A percentile compares a stretch with the other conserved stretches of the same genome.
Conservation (phyloP, 2,888 invertebrate species). For the Drosophila subsilvestris region DNA sequence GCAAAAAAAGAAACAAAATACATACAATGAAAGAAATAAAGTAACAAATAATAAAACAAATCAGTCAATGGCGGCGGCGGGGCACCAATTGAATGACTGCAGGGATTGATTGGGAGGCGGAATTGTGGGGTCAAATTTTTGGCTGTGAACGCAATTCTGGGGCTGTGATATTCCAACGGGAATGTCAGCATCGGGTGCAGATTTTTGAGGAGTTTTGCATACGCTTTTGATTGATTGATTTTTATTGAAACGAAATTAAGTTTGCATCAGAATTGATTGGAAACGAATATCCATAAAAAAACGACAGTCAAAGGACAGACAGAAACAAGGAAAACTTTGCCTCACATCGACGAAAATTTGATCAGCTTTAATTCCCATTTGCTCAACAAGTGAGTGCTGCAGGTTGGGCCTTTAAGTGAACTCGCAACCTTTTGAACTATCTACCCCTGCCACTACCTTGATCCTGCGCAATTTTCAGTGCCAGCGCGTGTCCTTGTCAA, state of each 20-base stretch:
- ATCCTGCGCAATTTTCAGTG: conserved; percentile 44
- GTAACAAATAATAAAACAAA: conserved; percentile 23
- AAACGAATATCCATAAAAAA: background rate
- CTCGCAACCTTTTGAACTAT: conserved; percentile 39
- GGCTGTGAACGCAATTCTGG: background rate
- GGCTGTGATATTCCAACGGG: too few species aligned
- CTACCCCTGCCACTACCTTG: conserved; percentile 45
- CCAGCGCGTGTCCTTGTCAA: conserved; percentile 60
- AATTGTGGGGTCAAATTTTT: conserved; percentile 32
- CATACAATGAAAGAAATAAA: conserved; percentile 31
- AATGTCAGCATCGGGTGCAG: background rate
- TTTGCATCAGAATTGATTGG: conserved; percentile 34
- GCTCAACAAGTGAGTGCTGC: conserved; percentile 31
- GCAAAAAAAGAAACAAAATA: conserved; percentile 31
- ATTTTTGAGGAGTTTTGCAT: conserved; percentile 23
- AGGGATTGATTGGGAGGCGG: conserved; percentile 59
- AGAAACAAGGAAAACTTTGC: background rate
- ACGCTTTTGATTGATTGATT: conserved; percentile 61
- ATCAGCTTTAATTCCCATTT: conserved; percentile 15
- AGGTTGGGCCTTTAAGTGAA: conserved; percentile 30
- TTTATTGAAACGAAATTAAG: conserved; percentile 66
- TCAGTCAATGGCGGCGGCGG: conserved; percentile 55
- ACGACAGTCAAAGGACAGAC: background rate
- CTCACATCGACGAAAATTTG: background rate
- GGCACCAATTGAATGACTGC: conserved; percentile 63